These are phyloP conservation scores for Shargacucullia verbasci DNA, from an alignment of 2,888 invertebrate genomes.

Conservation along the genomic window DNA sequence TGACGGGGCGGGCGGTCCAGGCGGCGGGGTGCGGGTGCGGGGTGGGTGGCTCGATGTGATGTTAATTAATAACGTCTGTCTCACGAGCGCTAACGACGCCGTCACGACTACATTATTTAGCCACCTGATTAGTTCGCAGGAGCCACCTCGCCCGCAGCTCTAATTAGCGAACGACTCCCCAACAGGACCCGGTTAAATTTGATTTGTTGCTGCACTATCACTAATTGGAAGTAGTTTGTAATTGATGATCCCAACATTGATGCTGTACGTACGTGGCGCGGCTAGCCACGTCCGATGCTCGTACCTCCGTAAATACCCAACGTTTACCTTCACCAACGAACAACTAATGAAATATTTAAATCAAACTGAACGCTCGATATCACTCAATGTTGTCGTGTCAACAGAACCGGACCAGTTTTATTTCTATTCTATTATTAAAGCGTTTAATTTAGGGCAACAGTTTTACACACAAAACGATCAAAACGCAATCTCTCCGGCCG, in stretches of 20 bases:
- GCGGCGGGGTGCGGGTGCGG: conserved; percentile 44
- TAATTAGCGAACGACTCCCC: conserved; percentile 81
- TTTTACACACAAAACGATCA: conserved; percentile 87
- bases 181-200: conserved; percentile 79
- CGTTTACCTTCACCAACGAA: conserved; percentile 72
- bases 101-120: conserved; percentile 88
- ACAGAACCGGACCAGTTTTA: conserved; percentile 76
- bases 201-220: conserved; percentile 85
- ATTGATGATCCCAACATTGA: conserved; percentile 74
- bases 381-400: conserved; percentile 69
- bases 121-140: conserved; percentile 87
- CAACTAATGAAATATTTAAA: conserved; percentile 79
- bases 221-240: conserved; percentile 83
- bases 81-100: conserved; percentile 85
- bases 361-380: conserved; percentile 65
- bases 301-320: conserved; percentile 45
- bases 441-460: conserved; percentile 88
- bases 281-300: conserved; percentile 47
- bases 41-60: conserved; percentile 74
- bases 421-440: conserved; percentile 88
- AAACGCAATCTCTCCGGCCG: conserved; percentile 85
- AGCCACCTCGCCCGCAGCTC: conserved; percentile 80
- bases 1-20: conserved; percentile 46
- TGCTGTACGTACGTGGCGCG: conserved; percentile 57
- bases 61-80: conserved; percentile 89